Evolutionary conservation across 1,140 invertebrate species (phyloP).

Genomic region (Phymastichus coffea): DNA sequence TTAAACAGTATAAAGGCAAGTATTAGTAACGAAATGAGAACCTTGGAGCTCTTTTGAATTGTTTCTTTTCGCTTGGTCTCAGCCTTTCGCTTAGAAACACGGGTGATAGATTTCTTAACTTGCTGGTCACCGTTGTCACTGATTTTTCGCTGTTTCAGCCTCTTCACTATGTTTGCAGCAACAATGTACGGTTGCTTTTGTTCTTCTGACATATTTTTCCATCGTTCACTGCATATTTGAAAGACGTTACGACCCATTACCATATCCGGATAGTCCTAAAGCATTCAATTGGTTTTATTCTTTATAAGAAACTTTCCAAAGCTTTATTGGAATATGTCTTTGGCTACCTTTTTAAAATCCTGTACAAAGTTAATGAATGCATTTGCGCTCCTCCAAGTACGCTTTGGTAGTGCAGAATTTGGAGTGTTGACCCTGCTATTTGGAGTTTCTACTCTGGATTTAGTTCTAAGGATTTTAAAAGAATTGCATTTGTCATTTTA

Average conservation of each 20-base stretch:
- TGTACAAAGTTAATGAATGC: constrained; percentile 43
- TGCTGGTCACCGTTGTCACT: not conserved
- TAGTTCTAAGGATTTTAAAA: too few relatives aligned
- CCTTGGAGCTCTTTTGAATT: constrained; percentile 21
- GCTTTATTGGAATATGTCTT: too few relatives aligned
- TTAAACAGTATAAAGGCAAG: constrained; percentile 30
- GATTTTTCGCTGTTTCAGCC: constrained; percentile 19
- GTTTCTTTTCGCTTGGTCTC: constrained; percentile 25
- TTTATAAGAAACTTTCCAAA: not conserved
- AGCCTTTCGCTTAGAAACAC: constrained; percentile 20
- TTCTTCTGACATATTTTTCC: constrained; percentile 38
- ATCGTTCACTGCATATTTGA: constrained; percentile 38
- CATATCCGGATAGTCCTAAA: constrained; percentile 16
- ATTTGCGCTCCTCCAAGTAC: constrained; percentile 38
- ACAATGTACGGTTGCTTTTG: constrained; percentile 42
- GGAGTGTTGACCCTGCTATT: not conserved
- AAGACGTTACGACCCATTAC: constrained; percentile 31
- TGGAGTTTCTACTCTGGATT: constrained; percentile 28
- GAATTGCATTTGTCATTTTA: too few relatives aligned
- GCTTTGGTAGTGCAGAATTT: not conserved
- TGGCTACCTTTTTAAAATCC: constrained; percentile 40
- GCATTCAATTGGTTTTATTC: not conserved
- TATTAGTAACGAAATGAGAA: constrained; percentile 20
- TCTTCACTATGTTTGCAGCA: constrained; percentile 34
- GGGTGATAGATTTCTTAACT: constrained; percentile 13